Conservation (phyloP, 2,888 invertebrate genomes). For the Syrista parreyssii region DNA sequence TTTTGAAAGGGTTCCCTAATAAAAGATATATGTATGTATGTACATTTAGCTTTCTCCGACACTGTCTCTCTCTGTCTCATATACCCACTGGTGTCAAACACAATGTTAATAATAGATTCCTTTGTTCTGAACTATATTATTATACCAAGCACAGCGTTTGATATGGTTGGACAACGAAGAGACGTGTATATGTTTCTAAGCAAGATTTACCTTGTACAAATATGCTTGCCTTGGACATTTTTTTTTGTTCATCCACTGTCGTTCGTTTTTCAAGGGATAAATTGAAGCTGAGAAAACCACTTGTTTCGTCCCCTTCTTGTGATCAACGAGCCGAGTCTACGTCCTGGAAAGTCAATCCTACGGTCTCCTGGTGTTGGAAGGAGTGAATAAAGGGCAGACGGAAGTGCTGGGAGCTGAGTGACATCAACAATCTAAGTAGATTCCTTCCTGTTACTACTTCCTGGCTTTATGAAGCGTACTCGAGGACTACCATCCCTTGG, state of each 20-base stretch:
- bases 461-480: background rate
- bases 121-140: background rate
- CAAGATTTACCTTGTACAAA: background rate
- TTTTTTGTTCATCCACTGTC: background rate
- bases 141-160: background rate
- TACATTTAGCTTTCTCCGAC: background rate
- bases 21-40: background rate
- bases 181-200: background rate
- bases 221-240: background rate
- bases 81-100: background rate
- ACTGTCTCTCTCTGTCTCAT: background rate
- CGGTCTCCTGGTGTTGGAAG: background rate
- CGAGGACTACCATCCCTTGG: background rate
- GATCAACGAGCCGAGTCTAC: background rate
- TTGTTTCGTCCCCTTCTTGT: background rate
- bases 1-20: background rate
- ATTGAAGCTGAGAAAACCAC: background rate
- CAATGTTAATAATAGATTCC: no score
- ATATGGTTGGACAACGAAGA: background rate
- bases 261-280: background rate
- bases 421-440: background rate
- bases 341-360: background rate
- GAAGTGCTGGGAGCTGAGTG: background rate
- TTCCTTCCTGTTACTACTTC: background rate
- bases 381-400: background rate